Base-by-base conservation (phyloP, 1,140 invertebrate species). In the Drosophila kurseongensis region DNA sequence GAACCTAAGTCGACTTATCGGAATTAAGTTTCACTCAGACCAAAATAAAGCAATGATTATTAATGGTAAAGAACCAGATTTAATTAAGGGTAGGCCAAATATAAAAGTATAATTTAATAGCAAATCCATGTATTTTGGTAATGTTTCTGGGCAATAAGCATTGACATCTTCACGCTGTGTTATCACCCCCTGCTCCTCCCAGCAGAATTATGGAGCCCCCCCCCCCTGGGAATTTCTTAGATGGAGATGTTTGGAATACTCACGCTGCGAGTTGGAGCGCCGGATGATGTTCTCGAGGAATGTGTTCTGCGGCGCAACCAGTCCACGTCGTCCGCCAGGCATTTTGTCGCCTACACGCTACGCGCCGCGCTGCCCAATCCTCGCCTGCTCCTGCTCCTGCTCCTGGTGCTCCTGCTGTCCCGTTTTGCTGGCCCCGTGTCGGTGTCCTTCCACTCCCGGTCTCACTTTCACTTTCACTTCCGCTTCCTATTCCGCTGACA, bases 251-350 rank as follows among this genome's bases (percentile, higher is more conserved):
- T 42, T 58, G 12, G 23, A 18, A 12, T 82, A 97, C 98, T 98
- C 95, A 99, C 98, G 98, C 95, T 99, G 97, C 89, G 97, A 98
- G 93, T 97, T 98, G 86, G 98, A 99, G 93, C 98, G 95, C 82
- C 98, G 94, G 84, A 99, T 99, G 94, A 99, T 99, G 94, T 99
- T 99, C 94, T 99, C 99, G 86, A 99, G 94, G 94, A 99, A 99
- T 82, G 99, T 99, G 94, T 99, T 99, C 94, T 99, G 98, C 90
- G 99, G 99, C 94, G 99, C 98, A 92, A 99, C 98, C 83, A 99
- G 96, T 93, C 98, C 99, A 95, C 97, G 95, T 92, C 97, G 95
- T 93, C 97, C 97, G 93, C 97, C 97, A 93, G 97, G 97, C 97
- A 98, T 98, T 94, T 94, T 96, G 91, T 55, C 77, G 79, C 75